These are phyloP conservation scores for Adela reaumurella DNA, from an alignment of 2,888 invertebrate species.

Conservation along the genomic window DNA sequence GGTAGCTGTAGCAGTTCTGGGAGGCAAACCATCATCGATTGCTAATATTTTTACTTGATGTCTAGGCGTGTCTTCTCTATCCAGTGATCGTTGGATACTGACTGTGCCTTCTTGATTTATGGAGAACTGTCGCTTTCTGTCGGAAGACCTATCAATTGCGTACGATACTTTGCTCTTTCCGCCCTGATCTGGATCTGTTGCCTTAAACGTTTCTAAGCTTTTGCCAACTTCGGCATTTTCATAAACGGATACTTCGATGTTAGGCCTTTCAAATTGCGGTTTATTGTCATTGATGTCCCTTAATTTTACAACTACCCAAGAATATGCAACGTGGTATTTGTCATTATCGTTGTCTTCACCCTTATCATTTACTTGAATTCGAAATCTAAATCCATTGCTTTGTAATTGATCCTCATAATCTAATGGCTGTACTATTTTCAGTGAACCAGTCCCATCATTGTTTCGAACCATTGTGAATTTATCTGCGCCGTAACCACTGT, in stretches of 20 bases:
- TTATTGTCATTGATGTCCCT: conserved; percentile 97
- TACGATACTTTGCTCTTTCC: conserved; percentile 89
- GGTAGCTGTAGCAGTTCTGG: conserved; percentile 91
- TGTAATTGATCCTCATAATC: conserved; percentile 94
- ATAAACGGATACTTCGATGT: conserved; percentile 86
- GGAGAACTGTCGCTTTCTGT: conserved; percentile 88
- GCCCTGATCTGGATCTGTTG: conserved; percentile 94
- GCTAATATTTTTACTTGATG: conserved; percentile 96
- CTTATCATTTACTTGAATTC: conserved; percentile 92
- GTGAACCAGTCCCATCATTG: conserved; percentile 91
- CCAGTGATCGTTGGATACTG: conserved; percentile 86
- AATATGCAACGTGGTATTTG: conserved; percentile 94
- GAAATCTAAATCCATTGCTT: conserved; percentile 92
- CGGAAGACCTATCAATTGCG: conserved; percentile 88
- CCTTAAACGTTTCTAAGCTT: conserved; percentile 88
- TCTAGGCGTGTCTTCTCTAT: conserved; percentile 90
- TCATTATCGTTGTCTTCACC: conserved; percentile 95
- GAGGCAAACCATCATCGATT: conserved; percentile 90
- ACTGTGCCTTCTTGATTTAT: conserved; percentile 95
- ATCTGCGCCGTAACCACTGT: conserved; percentile 92
- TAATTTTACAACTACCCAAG: conserved; percentile 90
- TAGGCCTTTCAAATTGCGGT: conserved; percentile 89
- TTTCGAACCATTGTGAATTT: conserved; percentile 96
- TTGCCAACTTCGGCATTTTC: conserved; percentile 92
- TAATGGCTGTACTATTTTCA: conserved; percentile 92